phyloP scores from a whole-genome alignment of 2,113 vertebrate species.

The Apus apus region DNA sequence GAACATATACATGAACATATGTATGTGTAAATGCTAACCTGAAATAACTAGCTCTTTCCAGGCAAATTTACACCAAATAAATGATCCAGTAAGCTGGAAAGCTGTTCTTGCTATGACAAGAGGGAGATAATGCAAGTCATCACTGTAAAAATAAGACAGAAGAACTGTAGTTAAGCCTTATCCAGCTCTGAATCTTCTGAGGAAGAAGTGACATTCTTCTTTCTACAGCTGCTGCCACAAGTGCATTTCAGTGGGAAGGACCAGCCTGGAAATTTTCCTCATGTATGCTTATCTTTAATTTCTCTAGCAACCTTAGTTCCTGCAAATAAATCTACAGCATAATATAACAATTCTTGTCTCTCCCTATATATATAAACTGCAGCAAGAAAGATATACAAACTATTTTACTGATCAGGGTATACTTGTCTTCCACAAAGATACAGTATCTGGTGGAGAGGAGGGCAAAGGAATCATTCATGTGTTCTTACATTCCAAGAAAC shows the following conservation, averaged over 20 bases:
- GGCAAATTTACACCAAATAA: background rate
- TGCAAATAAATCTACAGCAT: background rate
- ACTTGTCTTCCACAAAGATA: background rate
- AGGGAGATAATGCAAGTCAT: background rate
- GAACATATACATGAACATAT: background rate
- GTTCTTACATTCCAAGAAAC: background rate
- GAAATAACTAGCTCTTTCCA: background rate
- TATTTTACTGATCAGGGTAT: background rate
- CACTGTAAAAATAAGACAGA: background rate
- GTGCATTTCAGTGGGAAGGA: background rate
- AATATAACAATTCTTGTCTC: background rate
- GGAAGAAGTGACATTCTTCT: background rate
- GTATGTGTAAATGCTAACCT: background rate
- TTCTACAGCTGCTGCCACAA: background rate
- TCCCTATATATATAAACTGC: background rate
- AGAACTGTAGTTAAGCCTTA: background rate
- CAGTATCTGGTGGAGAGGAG: background rate
- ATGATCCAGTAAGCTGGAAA: background rate
- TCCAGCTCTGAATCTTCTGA: background rate
- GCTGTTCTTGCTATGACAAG: background rate
- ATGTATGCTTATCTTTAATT: background rate
- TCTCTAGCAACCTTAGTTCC: background rate
- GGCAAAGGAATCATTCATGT: slow-evolving; percentile 5
- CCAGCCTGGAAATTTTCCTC: background rate
- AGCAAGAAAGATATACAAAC: background rate